phyloP scores from a whole-genome alignment of 2,888 invertebrate genomes.

The Prosopocoilus inquinatus region DNA sequence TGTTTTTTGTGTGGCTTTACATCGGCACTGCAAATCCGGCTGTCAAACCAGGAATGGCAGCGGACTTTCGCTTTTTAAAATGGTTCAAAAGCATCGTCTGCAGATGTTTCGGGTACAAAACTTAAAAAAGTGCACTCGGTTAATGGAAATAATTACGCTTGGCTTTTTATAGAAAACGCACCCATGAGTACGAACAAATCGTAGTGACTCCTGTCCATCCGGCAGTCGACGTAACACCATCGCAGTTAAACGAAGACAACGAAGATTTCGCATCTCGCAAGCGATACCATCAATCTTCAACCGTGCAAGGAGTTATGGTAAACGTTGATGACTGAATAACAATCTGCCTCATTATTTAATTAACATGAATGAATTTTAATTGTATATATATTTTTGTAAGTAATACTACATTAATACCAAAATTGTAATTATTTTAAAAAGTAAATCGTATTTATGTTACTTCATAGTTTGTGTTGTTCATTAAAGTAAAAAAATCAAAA shows the following conservation, averaged over 20 bases:
- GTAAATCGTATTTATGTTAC: no score
- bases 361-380: constrained; percentile 17
- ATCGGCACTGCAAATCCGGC: constrained; percentile 95
- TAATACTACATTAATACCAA: not conserved
- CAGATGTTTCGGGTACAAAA: constrained; percentile 70
- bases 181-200: constrained; percentile 81
- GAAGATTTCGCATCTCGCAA: constrained; percentile 90
- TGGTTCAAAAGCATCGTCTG: constrained; percentile 74
- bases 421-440: no score
- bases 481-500: no score
- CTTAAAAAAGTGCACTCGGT: not conserved
- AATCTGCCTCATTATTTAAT: not conserved
- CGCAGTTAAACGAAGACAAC: constrained; percentile 92
- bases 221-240: constrained; percentile 74
- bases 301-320: constrained; percentile 71
- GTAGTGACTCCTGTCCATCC: constrained; percentile 82
- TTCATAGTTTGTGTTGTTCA: no score
- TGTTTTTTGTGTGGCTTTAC: constrained; percentile 88
- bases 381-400: constrained; percentile 22
- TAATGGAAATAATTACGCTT: not conserved
- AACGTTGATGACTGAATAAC: constrained; percentile 49
- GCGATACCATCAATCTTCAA: constrained; percentile 89
- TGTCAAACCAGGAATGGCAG: constrained; percentile 86
- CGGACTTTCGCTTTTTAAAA: constrained; percentile 76
- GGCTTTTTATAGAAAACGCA: constrained; percentile 62